phyloP scores from a whole-genome alignment of 2,888 invertebrate genomes.

The Lasius platythorax region DNA sequence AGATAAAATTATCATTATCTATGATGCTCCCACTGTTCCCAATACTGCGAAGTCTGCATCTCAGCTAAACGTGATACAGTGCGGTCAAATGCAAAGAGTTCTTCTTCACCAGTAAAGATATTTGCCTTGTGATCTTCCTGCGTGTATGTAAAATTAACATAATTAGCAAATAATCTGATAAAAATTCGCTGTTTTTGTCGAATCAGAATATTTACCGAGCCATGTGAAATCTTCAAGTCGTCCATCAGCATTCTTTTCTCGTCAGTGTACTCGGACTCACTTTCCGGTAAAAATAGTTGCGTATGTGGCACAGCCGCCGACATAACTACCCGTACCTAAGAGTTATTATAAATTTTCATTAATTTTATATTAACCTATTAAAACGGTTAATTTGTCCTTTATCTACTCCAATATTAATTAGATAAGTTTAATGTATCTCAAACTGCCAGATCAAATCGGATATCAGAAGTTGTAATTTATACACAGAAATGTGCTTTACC shows the following conservation, averaged over 20 bases:
- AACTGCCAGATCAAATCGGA: background rate
- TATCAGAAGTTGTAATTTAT: background rate
- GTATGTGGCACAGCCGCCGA: slow-evolving; percentile 93
- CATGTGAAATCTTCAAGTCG: slow-evolving; percentile 94
- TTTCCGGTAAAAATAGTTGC: slow-evolving; percentile 90
- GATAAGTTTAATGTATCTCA: background rate
- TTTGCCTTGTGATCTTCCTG: slow-evolving; percentile 93
- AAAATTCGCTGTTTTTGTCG: background rate
- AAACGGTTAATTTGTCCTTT: background rate
- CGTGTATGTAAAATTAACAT: slow-evolving; percentile 56
- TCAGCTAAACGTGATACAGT: slow-evolving; percentile 97
- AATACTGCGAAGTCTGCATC: slow-evolving; percentile 98
- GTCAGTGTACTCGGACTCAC: slow-evolving; percentile 89
- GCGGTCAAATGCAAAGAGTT: slow-evolving; percentile 98
- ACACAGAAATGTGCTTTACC: slow-evolving; percentile 86
- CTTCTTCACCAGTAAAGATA: slow-evolving; percentile 99
- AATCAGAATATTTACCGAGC: slow-evolving; percentile 88
- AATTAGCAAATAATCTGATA: background rate
- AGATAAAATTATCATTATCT: slow-evolving; percentile 69
- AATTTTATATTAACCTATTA: background rate
- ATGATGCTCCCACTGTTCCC: slow-evolving; percentile 92
- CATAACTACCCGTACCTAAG: slow-evolving; percentile 92
- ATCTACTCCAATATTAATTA: background rate
- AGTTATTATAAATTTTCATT: background rate
- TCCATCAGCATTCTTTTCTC: slow-evolving; percentile 97